These are phyloP conservation scores for Habroteleia sp. DNA, from an alignment of 2,888 invertebrate genomes.

Conservation along the genomic window DNA sequence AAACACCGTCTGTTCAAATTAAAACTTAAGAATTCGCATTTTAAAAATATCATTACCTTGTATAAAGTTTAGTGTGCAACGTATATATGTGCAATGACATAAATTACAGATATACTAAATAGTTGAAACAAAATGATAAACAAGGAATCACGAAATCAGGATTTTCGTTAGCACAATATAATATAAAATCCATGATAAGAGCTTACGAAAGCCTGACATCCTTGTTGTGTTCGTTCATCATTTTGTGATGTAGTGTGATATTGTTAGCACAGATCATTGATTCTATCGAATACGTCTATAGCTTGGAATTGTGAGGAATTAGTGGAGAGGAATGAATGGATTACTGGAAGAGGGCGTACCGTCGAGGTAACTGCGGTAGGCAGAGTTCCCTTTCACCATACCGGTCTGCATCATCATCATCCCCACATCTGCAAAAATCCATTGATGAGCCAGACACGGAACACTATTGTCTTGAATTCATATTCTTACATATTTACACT, in stretches of 20 bases:
- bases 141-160: neutral
- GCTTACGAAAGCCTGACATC: constrained; percentile 1
- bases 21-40: no score
- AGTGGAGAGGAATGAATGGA: constrained; percentile 67
- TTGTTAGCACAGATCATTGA: constrained; percentile 47
- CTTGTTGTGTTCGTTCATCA: constrained; percentile 15
- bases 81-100: constrained; percentile 27
- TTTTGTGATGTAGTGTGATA: constrained; percentile 46
- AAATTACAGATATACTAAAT: constrained; percentile 24
- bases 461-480: constrained; percentile 17
- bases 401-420: constrained; percentile 98
- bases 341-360: constrained; percentile 85
- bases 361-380: constrained; percentile 88
- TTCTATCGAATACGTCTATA: constrained; percentile 62
- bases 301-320: constrained; percentile 45
- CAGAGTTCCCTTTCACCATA: constrained; percentile 95
- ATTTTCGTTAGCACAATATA: neutral
- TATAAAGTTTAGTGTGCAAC: constrained; percentile 20
- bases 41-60: no score
- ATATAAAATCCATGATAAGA: neutral
- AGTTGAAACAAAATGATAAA: constrained; percentile 24
- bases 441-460: constrained; percentile 69
- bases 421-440: constrained; percentile 94
- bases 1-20: no score
- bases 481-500: constrained; percentile 41